Base-by-base conservation (phyloP, 2,888 invertebrate genomes). In the Cephonodes hylas region DNA sequence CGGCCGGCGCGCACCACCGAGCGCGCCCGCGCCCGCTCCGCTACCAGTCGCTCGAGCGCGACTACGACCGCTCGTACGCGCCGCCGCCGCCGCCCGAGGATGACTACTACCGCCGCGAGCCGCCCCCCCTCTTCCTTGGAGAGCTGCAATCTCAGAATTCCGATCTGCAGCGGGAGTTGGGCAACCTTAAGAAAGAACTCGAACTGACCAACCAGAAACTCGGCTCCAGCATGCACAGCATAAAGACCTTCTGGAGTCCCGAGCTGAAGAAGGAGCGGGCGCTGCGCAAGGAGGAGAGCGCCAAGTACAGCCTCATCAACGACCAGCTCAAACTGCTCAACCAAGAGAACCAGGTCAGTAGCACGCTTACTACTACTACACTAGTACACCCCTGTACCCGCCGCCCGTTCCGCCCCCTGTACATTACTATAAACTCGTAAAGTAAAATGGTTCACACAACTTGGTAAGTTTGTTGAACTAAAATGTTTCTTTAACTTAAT, bases 221-320 rank as follows among this genome's bases (percentile, higher is more conserved):
- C 77, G 98, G 98, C 86, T 98, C 98, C 84, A 98, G 97, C 80
- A 99, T 99, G 99, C 99, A 99, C 93, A 99, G 98, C 92, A 99
- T 99, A 90, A 99, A 99, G 94, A 99, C 99, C 62, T 99, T 99
- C 93, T 99, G 99, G 99, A 99, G 99, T 85, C 99, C 99, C 20
- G 99, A 99, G 93, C 93, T 99, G 87, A 99, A 99, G 93, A 99
- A 99, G 91, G 99, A 99, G 92, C 93, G 99, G 70, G 98, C 98
- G 59, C 88, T 99, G 76, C 94, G 99, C 74, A 99, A 99, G 86
- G 99, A 99, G 89, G 99, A 99, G 91, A 97, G 97, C 86, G 97
- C 98, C 82, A 98, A 99, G 91, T 98, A 98, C 93, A 97, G 97
- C 89, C 95, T 98, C 86, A 97, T 99, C 89, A 98, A 98, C 86